Percentiles rank a stretch among this genome's conserved stretches.
Evolutionary conservation across 2,888 invertebrate species (phyloP).

Genomic region (Ichneumon xanthorius): DNA sequence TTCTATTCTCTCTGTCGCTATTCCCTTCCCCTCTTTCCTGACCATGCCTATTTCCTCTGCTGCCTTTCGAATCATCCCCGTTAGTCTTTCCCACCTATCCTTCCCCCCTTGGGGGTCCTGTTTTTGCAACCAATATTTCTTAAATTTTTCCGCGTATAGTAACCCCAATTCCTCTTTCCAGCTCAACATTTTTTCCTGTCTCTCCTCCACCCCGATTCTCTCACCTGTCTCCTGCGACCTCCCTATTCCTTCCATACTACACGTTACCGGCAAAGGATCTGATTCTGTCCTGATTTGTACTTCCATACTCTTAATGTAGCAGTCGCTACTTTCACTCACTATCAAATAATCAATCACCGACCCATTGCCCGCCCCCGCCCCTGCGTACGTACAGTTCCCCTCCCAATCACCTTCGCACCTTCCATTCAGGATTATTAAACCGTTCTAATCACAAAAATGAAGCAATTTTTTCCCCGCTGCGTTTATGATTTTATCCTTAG

Average conservation of each 20-base stretch:
- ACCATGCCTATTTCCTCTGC: not conserved
- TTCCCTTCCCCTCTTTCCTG: not conserved
- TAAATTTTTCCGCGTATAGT: not conserved
- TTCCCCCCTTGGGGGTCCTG: not conserved
- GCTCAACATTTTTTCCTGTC: not conserved
- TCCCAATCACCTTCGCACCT: constrained; percentile 28
- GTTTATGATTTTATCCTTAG: no score
- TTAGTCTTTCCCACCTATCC: not conserved
- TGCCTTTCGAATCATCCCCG: not conserved
- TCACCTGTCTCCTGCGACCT: no score
- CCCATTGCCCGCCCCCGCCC: not conserved
- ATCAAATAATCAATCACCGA: constrained; percentile 21
- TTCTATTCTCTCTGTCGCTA: not conserved
- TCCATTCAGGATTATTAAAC: constrained; percentile 19
- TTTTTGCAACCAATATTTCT: not conserved
- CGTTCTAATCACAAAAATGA: not conserved
- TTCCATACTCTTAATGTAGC: not conserved
- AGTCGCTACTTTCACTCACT: not conserved
- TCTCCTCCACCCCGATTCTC: no score
- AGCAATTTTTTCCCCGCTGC: no score
- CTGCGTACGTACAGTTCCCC: not conserved
- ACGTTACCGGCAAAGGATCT: constrained; percentile 15
- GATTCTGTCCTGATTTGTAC: constrained; percentile 8
- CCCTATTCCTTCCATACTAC: not conserved
- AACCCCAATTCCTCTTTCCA: constrained; percentile 3